Evolutionary conservation across 2,113 vertebrate genomes (phyloP), one percentile per base, ranked within the genome.

Genomic region (Salvelinus fontinalis): DNA sequence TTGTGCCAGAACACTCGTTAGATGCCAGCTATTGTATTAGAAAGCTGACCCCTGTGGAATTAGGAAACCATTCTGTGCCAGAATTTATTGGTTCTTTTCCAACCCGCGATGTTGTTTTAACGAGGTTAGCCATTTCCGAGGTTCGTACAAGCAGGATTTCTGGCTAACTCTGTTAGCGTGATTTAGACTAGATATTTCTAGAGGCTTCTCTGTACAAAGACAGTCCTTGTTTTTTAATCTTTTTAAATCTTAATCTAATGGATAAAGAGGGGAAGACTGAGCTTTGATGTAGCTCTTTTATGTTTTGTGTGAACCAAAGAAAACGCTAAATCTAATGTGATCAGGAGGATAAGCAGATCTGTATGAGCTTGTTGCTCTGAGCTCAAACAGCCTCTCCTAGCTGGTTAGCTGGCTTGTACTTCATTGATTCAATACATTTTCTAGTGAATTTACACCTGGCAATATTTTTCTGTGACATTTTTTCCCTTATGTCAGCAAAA

Each of bases 91-190:
- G 54, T 57, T 18, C 39, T 67, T 31, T 16, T 67, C 29, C 4
- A 29, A 29, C 66, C 18, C 20, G 66, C 39, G n/a, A 39, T 67
- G 27, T 67, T 69, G 67, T 34, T n/a, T 22, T n/a, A 69, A 69
- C 9, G 7, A 69, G 20, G 48, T 69, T 20, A 69, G 66, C 13
- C 7, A 27, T 44, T 68, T 39, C 31, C 27, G 18, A 18, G 18
- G 27, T 18, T 69, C 20, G 1, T 44, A 13, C 67, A 24, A 22
- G 31, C 59, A 54, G 16, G 14, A 54, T 54, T 4, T 54, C 51
- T 26, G 24, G 26, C 12, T 60, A 60, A 73, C 54, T 73, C 24
- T 34, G 54, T n/a, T 73, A 34, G 27, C 20, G 8, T n/a, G 68
- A 70, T 70, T 39, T 3, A 70, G 6, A 22, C 11, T 16, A 49